Evolutionary conservation across 2,113 vertebrate species (phyloP), one percentile per base, ranked within the genome.

Genomic region (Sceloporus undulatus): DNA sequence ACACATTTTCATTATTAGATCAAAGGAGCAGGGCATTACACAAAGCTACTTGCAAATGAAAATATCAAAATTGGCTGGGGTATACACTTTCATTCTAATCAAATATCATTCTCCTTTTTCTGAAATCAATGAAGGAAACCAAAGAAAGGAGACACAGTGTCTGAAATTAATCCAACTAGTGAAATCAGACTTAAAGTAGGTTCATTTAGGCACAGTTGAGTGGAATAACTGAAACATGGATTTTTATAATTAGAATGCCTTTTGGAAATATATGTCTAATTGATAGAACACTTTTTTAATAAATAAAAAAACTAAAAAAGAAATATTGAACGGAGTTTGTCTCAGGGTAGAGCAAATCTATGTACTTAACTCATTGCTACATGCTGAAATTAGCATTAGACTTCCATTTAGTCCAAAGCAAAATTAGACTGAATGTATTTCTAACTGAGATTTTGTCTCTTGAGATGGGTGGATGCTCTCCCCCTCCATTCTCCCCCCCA

Each of bases 1-100:
- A 93, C 85, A 94, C 18, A 90, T 95, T 95, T 94, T 95, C 87
- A 85, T 95, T 93, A 93, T 94, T 92, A 94, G 82, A 95, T 92
- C 84, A 95, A 96, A 96, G 82, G 56, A 93, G 18, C 85, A 90
- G 7, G 66, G 13, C 52, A 92, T 92, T 93, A 88, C 79, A 93
- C n/a, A 93, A 93, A 94, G 59, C 59, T 88, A 93, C 81, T 79
- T 93, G 79, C 70, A 93, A 96, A 92, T 92, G 73, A 93, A 86
- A 96, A 92, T 95, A 92, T 80, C 88, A 95, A 94, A 96, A 94
- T 85, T 94, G 86, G 16, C 74, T 90, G 27, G 3, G 94, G 59
- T 92, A 89, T 82, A 92, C 4, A 86, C 27, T 93, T 94, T 93
- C 84, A 85, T 93, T 95, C 86, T 91, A 93, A 92, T 88, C 7